Conservation (phyloP, 2,797 vertebrate genomes). For the Pogonophryne albipinna region DNA sequence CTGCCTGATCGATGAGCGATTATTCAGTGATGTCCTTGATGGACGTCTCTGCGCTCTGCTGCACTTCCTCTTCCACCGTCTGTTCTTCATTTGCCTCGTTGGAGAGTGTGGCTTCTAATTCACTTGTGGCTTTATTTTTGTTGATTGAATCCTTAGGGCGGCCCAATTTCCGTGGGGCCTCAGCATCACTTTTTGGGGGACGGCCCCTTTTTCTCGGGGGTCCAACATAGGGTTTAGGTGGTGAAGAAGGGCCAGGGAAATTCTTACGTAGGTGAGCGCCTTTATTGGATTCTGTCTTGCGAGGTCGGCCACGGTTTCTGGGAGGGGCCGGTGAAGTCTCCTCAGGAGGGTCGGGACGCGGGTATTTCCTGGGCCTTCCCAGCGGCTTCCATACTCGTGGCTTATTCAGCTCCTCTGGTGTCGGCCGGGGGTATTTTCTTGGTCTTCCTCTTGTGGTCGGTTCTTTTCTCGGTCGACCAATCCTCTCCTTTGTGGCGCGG, state of each 20-base stretch:
- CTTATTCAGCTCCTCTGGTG: conserved; percentile 74
- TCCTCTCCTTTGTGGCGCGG: conserved; percentile 57
- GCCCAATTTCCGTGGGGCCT: conserved; percentile 69
- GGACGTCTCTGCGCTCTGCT: not conserved
- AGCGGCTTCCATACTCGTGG: conserved; percentile 83
- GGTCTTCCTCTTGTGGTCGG: conserved; percentile 77
- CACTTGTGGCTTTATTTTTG: conserved; percentile 48
- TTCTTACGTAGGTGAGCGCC: conserved; percentile 76
- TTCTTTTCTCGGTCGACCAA: conserved; percentile 69
- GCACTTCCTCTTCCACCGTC: not conserved
- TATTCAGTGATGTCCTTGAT: conserved; percentile 15
- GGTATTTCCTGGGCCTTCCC: conserved; percentile 85
- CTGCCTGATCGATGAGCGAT: conserved; percentile 24
- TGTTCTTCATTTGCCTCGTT: conserved; percentile 15
- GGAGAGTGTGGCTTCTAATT: conserved; percentile 2
- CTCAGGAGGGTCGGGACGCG: conserved; percentile 65
- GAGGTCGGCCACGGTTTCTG: conserved; percentile 81
- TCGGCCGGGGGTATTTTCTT: conserved; percentile 77
- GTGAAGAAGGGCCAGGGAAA: not conserved
- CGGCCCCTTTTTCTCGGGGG: conserved; percentile 68
- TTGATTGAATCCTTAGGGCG: conserved; percentile 77
- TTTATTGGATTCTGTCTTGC: conserved; percentile 76
- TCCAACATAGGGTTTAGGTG: not conserved
- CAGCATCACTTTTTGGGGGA: conserved; percentile 48
- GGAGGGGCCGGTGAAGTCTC: conserved; percentile 41